Base-by-base conservation (phyloP, 2,797 vertebrate species). In the Pygocentrus nattereri region DNA sequence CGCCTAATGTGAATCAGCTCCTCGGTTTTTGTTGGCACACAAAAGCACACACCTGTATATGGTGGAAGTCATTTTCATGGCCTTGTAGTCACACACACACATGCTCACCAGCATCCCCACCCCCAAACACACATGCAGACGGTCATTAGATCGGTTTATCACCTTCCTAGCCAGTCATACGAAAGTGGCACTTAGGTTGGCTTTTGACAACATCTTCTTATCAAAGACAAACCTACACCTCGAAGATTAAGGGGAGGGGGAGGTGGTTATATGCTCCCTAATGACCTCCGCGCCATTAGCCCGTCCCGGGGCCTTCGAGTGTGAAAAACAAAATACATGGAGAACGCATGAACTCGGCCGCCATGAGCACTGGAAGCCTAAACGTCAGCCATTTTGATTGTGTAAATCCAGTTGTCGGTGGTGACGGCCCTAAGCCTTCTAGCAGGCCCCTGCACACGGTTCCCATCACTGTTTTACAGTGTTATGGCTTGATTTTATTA, bases 401-500 rank as follows among this genome's bases (percentile, higher is more conserved):
- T 91, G 87, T 81, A 88, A 87, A 86, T 84, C 83, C 78, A 87
- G 86, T 84, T 85, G 87, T 85, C 82, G 81, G 71, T 79, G 89
- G 87, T 88, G 88, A 83, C 67, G 75, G 85, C 74, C 81, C 19
- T 77, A 82, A 65, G 76, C 75, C 77, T 78, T 83, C 67, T 76
- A 90, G 87, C 90, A 90, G 90, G 91, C 31, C 88, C 88, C 91
- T 90, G 88, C 90, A 92, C 90, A 90, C 91, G 89, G 91, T 91
- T 90, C 78, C 90, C 88, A 92, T 91, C 93, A 91, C 92, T 92
- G 92, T 89, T 93, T 93, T 92, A 91, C 93, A 91, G 86, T 91
- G 91, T 92, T 92, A 91, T 92, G 91, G 91, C 90, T 92, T 89
- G 89, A 87, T 93, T 94, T 94, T 93, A 93, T 93, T 92, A 92